Base-by-base conservation (phyloP, 2,113 vertebrate genomes). In the Trematomus loennbergii region DNA sequence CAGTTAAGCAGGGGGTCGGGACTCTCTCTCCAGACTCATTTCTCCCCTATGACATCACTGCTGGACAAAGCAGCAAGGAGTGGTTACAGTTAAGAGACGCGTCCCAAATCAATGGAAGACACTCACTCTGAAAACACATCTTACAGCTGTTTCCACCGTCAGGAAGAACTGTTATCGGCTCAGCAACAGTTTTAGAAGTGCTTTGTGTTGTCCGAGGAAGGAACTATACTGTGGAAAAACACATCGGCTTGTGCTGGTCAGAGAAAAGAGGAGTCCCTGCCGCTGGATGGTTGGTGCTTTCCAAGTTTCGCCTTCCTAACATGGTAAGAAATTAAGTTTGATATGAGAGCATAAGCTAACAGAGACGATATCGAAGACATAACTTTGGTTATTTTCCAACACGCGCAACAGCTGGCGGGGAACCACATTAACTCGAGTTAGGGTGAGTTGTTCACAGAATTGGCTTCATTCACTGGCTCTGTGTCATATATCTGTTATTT, bases 21-120 rank as follows among this genome's bases (percentile, higher is more conserved):
- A 59, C 75, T 18, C n/a, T n/a, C n/a, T n/a, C 29, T 4, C 45
- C 11, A 75, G 72, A 43, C 62, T 65, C 3, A 20, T 29, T 62
- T 40, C 66, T 76, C 76, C 74, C 65, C 85, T 63, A 82, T 94
- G 93, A 94, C 92, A 84, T 92, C 93, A 94, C 78, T 75, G 82
- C 90, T 82, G 91, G 94, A 93, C 93, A 89, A 89, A 94, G 88
- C 88, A 83, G 85, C 65, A 85, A 92, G 94, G 94, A 92, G 93
- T 93, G 94, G 93, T 91, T 92, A 82, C 81, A 81, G 70, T 49
- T 40, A 49, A 29, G 75, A 82, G 72, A 85, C 33, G 3, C 77
- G 79, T 79, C 72, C 78, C 71, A 80, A 77, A 90, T 86, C 91
- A 92, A 92, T 91, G 88, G 77, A 84, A 25, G 73, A 61, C 0